A percentile compares a stretch with the other conserved stretches of the same genome.
phyloP scores from a whole-genome alignment of 1,140 invertebrate species.

The Drosophila hydei region DNA sequence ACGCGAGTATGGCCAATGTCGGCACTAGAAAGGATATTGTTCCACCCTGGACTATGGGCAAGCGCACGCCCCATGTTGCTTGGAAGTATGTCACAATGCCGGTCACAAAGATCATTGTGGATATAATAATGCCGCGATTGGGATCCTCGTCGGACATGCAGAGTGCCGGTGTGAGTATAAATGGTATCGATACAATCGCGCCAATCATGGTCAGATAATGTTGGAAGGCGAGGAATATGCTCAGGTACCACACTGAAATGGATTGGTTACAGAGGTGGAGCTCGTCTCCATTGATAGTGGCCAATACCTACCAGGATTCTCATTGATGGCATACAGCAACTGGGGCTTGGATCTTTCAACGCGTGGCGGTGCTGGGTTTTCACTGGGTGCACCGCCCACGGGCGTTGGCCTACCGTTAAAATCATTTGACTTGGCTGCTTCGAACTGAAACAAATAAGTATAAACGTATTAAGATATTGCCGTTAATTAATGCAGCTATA shows the following conservation, averaged over 20 bases:
- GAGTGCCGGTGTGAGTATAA: constrained; percentile 91
- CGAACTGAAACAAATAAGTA: constrained; percentile 26
- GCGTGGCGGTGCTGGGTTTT: constrained; percentile 9
- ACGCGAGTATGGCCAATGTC: constrained; percentile 91
- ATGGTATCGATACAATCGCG: constrained; percentile 92
- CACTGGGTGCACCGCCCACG: constrained; percentile 10
- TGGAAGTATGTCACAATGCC: constrained; percentile 93
- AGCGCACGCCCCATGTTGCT: constrained; percentile 89
- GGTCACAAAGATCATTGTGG: constrained; percentile 95
- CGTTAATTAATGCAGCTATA: constrained; percentile 17
- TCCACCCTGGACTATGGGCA: constrained; percentile 89
- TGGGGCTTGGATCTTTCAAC: constrained; percentile 60
- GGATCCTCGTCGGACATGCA: constrained; percentile 93
- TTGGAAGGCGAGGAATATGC: constrained; percentile 92
- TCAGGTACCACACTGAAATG: constrained; percentile 88
- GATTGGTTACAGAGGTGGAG: neutral
- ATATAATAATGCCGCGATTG: constrained; percentile 91
- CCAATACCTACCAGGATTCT: constrained; percentile 85
- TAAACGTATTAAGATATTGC: constrained; percentile 18
- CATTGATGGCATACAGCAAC: constrained; percentile 90
- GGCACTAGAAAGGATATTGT: constrained; percentile 94
- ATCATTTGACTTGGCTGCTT: constrained; percentile 35
- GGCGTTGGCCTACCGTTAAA: constrained; percentile 11
- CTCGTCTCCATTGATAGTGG: neutral
- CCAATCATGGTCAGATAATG: constrained; percentile 96